A percentile compares a stretch with the other conserved stretches of the same genome.
Evolutionary conservation across 1,140 invertebrate species (phyloP).

Genomic region (Drosophila hydei): DNA sequence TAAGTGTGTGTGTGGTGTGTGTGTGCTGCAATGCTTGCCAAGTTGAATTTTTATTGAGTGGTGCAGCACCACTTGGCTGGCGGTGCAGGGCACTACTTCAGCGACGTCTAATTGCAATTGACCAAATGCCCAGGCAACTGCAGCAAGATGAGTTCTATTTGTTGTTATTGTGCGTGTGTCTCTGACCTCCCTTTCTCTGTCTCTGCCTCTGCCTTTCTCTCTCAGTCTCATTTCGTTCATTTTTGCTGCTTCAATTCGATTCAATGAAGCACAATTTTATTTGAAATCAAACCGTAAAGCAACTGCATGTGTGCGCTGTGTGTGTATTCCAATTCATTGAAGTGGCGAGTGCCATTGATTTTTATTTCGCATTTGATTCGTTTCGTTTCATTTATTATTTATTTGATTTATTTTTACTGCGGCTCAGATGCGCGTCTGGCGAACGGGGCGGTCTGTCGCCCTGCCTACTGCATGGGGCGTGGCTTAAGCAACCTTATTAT

Average conservation of each 20-base stretch:
- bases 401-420: slow-evolving; percentile 80
- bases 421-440: slow-evolving; percentile 14
- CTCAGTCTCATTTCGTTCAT: slow-evolving; percentile 40
- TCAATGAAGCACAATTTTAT: slow-evolving; percentile 80
- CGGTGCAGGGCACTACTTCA: slow-evolving; percentile 25
- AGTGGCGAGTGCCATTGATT: slow-evolving; percentile 78
- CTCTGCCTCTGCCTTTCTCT: neutral
- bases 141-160: slow-evolving; percentile 24
- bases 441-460: neutral
- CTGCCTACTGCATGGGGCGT: neutral
- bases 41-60: slow-evolving; percentile 53
- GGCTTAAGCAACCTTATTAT: slow-evolving; percentile 11
- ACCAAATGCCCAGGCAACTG: slow-evolving; percentile 55
- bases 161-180: slow-evolving; percentile 4
- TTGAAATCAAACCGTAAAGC: slow-evolving; percentile 78
- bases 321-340: slow-evolving; percentile 70
- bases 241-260: slow-evolving; percentile 75
- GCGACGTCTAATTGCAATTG: slow-evolving; percentile 79
- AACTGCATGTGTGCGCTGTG: slow-evolving; percentile 56
- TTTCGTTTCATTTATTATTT: slow-evolving; percentile 81
- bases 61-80: slow-evolving; percentile 9
- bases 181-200: slow-evolving; percentile 17
- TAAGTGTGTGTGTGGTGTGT: neutral
- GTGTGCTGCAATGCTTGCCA: slow-evolving; percentile 19
- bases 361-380: slow-evolving; percentile 80